Base-by-base conservation (phyloP, 2,888 invertebrate species). In the Trimorus sp. region DNA sequence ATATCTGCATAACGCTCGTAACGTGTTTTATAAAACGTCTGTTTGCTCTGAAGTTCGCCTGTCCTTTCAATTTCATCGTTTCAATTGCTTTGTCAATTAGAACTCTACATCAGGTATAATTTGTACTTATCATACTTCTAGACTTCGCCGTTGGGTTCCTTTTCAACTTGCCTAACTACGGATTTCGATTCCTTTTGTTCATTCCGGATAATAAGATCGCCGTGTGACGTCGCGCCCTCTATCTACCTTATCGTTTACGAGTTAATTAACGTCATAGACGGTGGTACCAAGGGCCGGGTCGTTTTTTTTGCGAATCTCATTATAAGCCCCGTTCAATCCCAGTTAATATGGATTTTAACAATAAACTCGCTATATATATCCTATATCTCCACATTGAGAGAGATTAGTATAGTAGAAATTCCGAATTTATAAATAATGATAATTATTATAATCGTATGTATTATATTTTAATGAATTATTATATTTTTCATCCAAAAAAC, bases 111-210 rank as follows among this genome's bases (percentile, higher is more conserved):
- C 82, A 82, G 78, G 75, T 82, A 82, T 82, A 77, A 53, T 82
- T 82, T 82, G 82, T 82, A 82, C 82, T 82, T 82, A 82, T 59
- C 78, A 82, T 78, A 82, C 51, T 59, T 79, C 78, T 82, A 82
- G 37, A 76, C 66, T 75, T 78, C 26, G 26, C 26, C 26, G 26
- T 74, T 59, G 36, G 40, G 58, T 79, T 76, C 68, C 12, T 45
- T 26, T 26, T 26, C 26, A 71, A 71, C 62, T 58, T 70, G 15
- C 51, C 48, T 56, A 16, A 51, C 62, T 49, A 36, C 60, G 37
- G 60, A 36, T 51, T 56, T 26, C 26, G 26, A 26, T 15, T 45
- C 26, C 60, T 74, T 56, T 11, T 45, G 48, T 68, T 66, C 62
- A 70, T 53, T 73, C 38, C 74, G 58, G 62, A 73, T 73, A 77